A percentile compares a stretch with the other conserved stretches of the same genome.
These are phyloP conservation scores for Drosophila mayri DNA, from an alignment of 1,140 invertebrate species.

Conservation along the genomic window DNA sequence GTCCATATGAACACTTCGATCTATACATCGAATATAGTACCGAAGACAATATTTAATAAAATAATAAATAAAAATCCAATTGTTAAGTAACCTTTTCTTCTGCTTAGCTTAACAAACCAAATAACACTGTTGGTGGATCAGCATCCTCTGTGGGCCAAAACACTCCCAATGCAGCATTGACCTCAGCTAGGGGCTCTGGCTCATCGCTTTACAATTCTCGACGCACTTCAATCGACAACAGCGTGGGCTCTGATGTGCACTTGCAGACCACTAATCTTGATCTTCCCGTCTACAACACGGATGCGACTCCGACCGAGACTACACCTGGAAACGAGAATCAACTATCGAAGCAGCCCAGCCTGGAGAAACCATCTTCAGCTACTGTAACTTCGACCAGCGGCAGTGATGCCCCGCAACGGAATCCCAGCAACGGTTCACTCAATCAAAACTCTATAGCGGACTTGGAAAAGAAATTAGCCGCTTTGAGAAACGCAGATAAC, in stretches of 20 bases:
- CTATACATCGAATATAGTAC: background rate
- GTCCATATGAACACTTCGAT: background rate
- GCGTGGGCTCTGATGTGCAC: conserved; percentile 72
- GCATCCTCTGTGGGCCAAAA: conserved; percentile 63
- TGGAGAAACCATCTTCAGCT: conserved; percentile 61
- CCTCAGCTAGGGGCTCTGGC: conserved; percentile 74
- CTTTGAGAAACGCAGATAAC: conserved; percentile 73
- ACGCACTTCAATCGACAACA: conserved; percentile 81
- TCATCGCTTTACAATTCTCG: conserved; percentile 83
- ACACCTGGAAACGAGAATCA: conserved; percentile 49
- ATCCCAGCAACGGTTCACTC: conserved; percentile 63
- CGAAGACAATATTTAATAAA: background rate
- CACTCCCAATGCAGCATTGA: conserved; percentile 68
- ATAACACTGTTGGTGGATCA: conserved; percentile 34
- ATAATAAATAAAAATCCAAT: too few relatives aligned
- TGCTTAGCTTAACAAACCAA: conserved; percentile 54
- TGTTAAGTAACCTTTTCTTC: background rate
- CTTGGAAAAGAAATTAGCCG: conserved; percentile 81
- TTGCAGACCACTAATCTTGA: conserved; percentile 67
- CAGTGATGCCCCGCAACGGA: conserved; percentile 35
- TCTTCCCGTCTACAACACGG: conserved; percentile 18
- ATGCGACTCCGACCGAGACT: conserved; percentile 55
- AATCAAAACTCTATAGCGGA: conserved; percentile 81
- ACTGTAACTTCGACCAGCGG: conserved; percentile 32
- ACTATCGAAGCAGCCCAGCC: conserved; percentile 71